These are phyloP conservation scores for Crotalus tigris DNA, from an alignment of 2,113 vertebrate genomes.

Conservation along the genomic window DNA sequence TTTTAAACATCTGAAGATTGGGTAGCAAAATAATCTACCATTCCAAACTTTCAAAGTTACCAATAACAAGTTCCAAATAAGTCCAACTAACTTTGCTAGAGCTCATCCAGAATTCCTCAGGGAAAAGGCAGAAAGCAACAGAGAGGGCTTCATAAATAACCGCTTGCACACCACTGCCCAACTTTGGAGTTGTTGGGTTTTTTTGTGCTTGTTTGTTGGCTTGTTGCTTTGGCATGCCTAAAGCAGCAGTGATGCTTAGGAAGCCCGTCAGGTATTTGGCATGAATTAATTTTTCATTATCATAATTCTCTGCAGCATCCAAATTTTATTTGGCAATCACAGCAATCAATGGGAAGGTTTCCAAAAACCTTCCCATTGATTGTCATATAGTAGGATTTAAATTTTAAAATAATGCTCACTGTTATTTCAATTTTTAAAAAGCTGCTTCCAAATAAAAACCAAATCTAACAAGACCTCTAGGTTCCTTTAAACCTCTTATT, in stretches of 20 bases:
- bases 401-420: neutral
- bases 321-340: neutral
- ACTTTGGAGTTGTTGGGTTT: neutral
- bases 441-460: neutral
- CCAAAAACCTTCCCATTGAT: too few species aligned
- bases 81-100: neutral
- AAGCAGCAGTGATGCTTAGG: neutral
- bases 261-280: neutral
- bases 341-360: too few species aligned
- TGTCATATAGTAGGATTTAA: neutral
- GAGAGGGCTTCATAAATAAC: neutral
- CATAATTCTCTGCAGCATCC: neutral
- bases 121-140: neutral
- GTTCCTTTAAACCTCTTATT: neutral
- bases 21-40: neutral
- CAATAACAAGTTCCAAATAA: neutral
- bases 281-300: neutral
- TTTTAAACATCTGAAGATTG: neutral
- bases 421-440: neutral
- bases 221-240: neutral
- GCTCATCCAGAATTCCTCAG: neutral
- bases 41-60: neutral
- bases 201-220: neutral
- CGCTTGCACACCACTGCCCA: neutral
- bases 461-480: neutral